phyloP scores from a whole-genome alignment of 2,888 invertebrate species.

The Serrognathus titanus region DNA sequence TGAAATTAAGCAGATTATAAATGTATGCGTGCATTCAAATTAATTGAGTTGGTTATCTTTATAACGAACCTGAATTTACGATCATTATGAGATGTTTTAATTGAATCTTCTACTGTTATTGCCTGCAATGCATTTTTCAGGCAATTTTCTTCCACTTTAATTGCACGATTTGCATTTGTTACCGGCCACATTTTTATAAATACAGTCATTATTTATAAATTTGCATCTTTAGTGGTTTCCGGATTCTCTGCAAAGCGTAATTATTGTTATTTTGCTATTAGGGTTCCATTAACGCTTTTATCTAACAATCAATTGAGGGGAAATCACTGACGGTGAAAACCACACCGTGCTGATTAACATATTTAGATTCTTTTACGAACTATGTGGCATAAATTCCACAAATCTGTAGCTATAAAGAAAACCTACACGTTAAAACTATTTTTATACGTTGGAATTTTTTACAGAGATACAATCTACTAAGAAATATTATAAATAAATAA shows the following conservation, averaged over 20 bases:
- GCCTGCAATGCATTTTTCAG: not conserved
- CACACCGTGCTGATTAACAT: no score
- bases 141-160: not conserved
- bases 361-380: no score
- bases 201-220: slow-evolving; percentile 10
- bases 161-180: not conserved
- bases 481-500: no score
- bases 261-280: not conserved
- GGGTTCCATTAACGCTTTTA: slow-evolving; percentile 1
- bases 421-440: no score
- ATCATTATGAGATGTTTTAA: not conserved
- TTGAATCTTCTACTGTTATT: slow-evolving; percentile 1
- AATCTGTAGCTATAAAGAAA: no score
- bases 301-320: not conserved
- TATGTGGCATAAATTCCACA: no score
- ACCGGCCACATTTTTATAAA: not conserved
- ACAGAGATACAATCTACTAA: no score
- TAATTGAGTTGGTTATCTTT: not conserved
- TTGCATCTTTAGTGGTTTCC: slow-evolving; percentile 5
- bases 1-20: slow-evolving; percentile 3
- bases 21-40: not conserved
- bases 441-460: no score
- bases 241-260: slow-evolving; percentile 1
- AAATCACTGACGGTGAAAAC: no score
- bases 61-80: not conserved